These are phyloP conservation scores for Percopsis omiscomaycus DNA, from an alignment of 2,797 vertebrate genomes.

Conservation along the genomic window DNA sequence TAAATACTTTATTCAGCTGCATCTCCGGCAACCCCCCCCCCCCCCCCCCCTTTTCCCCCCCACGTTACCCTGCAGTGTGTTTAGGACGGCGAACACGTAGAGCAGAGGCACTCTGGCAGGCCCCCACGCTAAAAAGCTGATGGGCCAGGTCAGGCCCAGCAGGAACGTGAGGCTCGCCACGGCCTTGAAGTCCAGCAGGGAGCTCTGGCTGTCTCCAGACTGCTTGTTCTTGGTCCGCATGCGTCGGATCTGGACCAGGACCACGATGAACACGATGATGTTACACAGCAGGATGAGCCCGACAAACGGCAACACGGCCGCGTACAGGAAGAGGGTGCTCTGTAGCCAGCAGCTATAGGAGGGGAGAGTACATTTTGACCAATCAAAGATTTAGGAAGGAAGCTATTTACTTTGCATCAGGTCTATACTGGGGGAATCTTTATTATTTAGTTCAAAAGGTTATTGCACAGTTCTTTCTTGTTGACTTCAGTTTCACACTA, in stretches of 20 bases:
- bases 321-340: constrained; percentile 72
- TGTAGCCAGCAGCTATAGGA: constrained; percentile 70
- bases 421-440: too few species aligned
- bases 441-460: too few species aligned
- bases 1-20: too few species aligned
- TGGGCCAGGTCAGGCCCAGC: constrained; percentile 86
- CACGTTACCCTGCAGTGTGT: constrained; percentile 85
- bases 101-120: constrained; percentile 73
- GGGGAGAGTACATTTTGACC: background rate
- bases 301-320: constrained; percentile 81
- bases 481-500: too few species aligned
- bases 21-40: too few species aligned
- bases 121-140: constrained; percentile 85
- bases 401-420: too few species aligned
- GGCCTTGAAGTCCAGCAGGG: constrained; percentile 78
- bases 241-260: constrained; percentile 83
- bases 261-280: constrained; percentile 78
- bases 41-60: too few species aligned
- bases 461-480: too few species aligned
- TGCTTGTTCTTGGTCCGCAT: constrained; percentile 70
- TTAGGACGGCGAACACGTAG: constrained; percentile 87
- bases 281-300: constrained; percentile 83
- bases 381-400: background rate
- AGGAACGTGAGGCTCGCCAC: constrained; percentile 84
- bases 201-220: constrained; percentile 23